Base-by-base conservation (phyloP, 2,113 vertebrate species). In the Melospiza melodia region DNA sequence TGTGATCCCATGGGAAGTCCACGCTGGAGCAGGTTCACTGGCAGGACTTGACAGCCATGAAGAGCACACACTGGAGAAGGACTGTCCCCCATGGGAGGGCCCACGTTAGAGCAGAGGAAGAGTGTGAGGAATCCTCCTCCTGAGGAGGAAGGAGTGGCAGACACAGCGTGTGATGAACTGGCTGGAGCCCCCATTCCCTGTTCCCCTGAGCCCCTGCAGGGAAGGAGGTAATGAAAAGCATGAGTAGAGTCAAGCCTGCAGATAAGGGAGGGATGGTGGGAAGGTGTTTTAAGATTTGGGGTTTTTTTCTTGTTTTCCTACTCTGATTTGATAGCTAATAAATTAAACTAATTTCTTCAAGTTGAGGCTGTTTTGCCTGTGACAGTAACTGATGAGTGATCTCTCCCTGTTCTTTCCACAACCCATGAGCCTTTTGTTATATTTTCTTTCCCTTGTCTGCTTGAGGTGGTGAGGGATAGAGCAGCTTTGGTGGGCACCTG, bases 121-220 rank as follows among this genome's bases (percentile, higher is more conserved):
- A 43, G 31, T 3, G 5, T 20, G 27, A 63, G 31, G 23, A 52
- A 28, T 27, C 39, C 18, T 54, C 10, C 12, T 5, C 4, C 11
- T 23, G 23, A 54, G 39, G 46, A 61, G 23, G 12, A 16, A 67
- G 61, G 16, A 39, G 27, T 10, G 20, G 28, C 69, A 68, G 28
- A 82, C 10, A 10, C 37, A 49, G 18, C 0, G 0, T 27, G 41
- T 11, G 63, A 41, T 55, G 31, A 76, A 31, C 41, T 35, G 35
- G 28, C 15, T 8, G 10, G 4, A 77, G 35, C 10, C 12, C 10
- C 35, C 21, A 49, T 23, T 69, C 25, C 46, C 15, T 30, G 15
- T 4, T 48, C 23, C 15, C 6, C 12, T 24, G 15, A 24, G 55
- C 41, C n/a, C 10, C n/a, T n/a, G 19, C 5, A 43, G 15, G n/a